Evolutionary conservation across 2,888 invertebrate genomes (phyloP), one percentile per base, ranked within the genome.

Genomic region (Eilema depressum): DNA sequence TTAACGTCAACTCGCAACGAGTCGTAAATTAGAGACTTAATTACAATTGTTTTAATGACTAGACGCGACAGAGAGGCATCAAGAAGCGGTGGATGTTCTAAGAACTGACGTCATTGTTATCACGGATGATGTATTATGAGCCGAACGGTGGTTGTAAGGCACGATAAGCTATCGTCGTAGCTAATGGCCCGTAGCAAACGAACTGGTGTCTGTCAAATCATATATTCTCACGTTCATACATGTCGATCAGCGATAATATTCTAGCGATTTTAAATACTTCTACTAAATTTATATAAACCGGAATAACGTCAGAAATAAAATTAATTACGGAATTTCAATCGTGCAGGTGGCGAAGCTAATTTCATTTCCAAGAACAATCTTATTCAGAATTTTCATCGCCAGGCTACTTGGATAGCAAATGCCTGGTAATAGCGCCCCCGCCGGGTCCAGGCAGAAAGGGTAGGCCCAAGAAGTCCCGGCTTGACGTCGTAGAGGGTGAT

Each of bases 21-120:
- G 83, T 86, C 89, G 88, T 91, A 89, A 90, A 89, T 89, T 88
- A 88, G 83, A 82, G 86, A 88, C 86, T 89, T 89, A 90, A 92
- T 91, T 90, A 90, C 88, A 83, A 90, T 90, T 91, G 91, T 89
- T 90, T 90, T 92, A 91, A 91, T 84, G 90, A 91, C 85, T 87
- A 83, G 84, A 83, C 79, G 85, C 76, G 80, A 71, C 76, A 74
- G 66, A 73, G 77, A 74, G 75, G 77, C 74, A 70, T 75, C 67
- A 65, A 61, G 82, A 86, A 88, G 89, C 86, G 85, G 77, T 74
- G 86, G 86, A 82, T 65, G 57, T 57, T 66, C 28, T 30, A 57
- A 66, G 85, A 79, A 83, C 82, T 85, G 85, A 85, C 86, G 88
- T 88, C 87, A 89, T 88, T 87, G 86, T 90, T 87, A 84, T 82